A percentile compares a stretch with the other conserved stretches of the same genome.
These are phyloP conservation scores for Trematomus bernacchii DNA, from an alignment of 2,797 vertebrate genomes.

Conservation along the genomic window DNA sequence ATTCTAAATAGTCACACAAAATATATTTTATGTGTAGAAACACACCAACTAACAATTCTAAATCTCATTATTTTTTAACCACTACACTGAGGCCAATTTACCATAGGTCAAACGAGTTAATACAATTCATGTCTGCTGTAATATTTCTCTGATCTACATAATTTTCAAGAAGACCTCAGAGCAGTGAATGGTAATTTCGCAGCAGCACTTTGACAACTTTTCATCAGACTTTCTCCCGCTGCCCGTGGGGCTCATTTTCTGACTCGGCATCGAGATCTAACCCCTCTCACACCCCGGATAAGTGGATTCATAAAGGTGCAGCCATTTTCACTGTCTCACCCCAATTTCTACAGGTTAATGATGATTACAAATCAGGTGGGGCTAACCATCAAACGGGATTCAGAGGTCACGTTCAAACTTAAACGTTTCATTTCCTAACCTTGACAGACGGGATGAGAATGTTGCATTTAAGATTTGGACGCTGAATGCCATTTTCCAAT, in stretches of 20 bases:
- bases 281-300: slow-evolving; percentile 6
- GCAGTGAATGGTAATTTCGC: slow-evolving; percentile 41
- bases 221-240: slow-evolving; percentile 27
- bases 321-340: slow-evolving; percentile 25
- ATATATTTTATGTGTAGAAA: background rate
- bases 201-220: slow-evolving; percentile 33
- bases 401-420: background rate
- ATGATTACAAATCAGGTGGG: slow-evolving; percentile 5
- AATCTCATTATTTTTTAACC: slow-evolving; percentile 15
- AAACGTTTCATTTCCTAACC: background rate
- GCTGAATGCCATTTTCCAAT: slow-evolving; percentile 30
- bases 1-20: too few species aligned
- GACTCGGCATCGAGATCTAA: slow-evolving; percentile 28
- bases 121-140: slow-evolving; percentile 37
- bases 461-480: slow-evolving; percentile 17
- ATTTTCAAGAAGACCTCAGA: slow-evolving; percentile 34
- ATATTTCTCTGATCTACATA: slow-evolving; percentile 37
- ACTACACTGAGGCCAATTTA: slow-evolving; percentile 9
- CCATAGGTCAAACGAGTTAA: slow-evolving; percentile 36
- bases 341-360: slow-evolving; percentile 39
- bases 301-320: slow-evolving; percentile 16
- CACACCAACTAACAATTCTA: background rate
- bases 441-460: slow-evolving; percentile 15
- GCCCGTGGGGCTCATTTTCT: slow-evolving; percentile 20
- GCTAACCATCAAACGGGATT: background rate